These are phyloP conservation scores for Polypedilum pembai DNA, from an alignment of 1,140 invertebrate genomes.

Conservation along the genomic window DNA sequence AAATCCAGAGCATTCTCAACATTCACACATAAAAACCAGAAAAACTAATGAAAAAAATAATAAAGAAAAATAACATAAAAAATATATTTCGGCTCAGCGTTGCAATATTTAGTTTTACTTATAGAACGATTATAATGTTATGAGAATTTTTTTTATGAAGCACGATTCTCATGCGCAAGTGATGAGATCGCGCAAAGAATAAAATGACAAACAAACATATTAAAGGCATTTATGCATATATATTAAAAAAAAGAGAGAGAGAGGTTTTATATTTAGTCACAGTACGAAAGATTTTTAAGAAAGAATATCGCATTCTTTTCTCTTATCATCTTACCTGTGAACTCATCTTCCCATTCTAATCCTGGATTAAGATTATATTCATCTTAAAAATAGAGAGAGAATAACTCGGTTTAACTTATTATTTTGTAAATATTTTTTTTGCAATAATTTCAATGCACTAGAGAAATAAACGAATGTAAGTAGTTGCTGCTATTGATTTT, in stretches of 20 bases:
- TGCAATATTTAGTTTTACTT: slow-evolving; percentile 26
- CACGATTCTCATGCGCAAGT: neutral
- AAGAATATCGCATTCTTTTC: slow-evolving; percentile 2
- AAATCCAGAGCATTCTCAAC: slow-evolving; percentile 33
- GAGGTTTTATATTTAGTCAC: slow-evolving; percentile 30
- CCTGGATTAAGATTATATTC: slow-evolving; percentile 98
- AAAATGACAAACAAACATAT: slow-evolving; percentile 16
- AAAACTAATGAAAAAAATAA: neutral
- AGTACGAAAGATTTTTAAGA: slow-evolving; percentile 19
- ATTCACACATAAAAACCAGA: slow-evolving; percentile 29
- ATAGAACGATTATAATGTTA: neutral
- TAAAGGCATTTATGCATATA: slow-evolving; percentile 30
- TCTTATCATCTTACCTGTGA: slow-evolving; percentile 75
- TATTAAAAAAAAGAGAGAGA: slow-evolving; percentile 27
- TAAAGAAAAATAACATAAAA: neutral
- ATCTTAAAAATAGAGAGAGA: slow-evolving; percentile 81
- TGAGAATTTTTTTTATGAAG: neutral
- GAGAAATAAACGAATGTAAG: neutral
- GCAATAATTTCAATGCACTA: neutral
- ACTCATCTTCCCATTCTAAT: slow-evolving; percentile 99
- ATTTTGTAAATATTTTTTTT: slow-evolving; percentile 30
- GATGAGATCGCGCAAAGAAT: neutral
- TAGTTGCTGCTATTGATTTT: neutral
- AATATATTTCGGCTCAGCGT: slow-evolving; percentile 15
- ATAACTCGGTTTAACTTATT: slow-evolving; percentile 53